Evolutionary conservation across 2,888 invertebrate species (phyloP).

Genomic region (Tenthredo notha): DNA sequence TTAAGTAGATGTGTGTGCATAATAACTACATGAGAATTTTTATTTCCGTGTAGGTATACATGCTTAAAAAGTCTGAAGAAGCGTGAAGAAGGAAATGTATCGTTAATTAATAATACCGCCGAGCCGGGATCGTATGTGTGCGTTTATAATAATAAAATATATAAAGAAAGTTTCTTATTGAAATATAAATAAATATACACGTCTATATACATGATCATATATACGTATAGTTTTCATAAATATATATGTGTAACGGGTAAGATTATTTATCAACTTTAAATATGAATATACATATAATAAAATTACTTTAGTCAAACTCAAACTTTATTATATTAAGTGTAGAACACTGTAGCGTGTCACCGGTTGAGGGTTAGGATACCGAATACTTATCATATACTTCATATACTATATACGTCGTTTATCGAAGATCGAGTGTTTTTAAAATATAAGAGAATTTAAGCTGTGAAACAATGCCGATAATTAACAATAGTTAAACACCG

Average conservation of each 20-base stretch:
- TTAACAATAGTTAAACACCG: not conserved
- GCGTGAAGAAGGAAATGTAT: not conserved
- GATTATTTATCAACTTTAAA: slow-evolving; percentile 4
- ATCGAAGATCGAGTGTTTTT: not conserved
- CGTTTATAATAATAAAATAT: not conserved
- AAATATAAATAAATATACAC: not conserved
- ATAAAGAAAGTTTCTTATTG: not conserved
- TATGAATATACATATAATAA: not conserved
- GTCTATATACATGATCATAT: not conserved
- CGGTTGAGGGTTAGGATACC: slow-evolving; percentile 64
- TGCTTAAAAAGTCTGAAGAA: too few relatives aligned
- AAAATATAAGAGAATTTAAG: not conserved
- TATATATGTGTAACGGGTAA: slow-evolving; percentile 33
- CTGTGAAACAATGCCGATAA: not conserved
- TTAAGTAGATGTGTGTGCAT: not conserved
- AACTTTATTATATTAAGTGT: not conserved
- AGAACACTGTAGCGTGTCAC: slow-evolving; percentile 59
- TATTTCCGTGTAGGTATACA: too few relatives aligned
- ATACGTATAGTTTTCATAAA: slow-evolving; percentile 1
- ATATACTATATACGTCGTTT: not conserved
- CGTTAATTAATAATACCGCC: not conserved
- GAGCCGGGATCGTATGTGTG: not conserved
- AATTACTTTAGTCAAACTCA: not conserved
- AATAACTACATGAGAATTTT: not conserved
- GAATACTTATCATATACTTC: not conserved